Evolutionary conservation across 2,797 vertebrate species (phyloP), one percentile per base, ranked within the genome.

Genomic region (Catostomus latipinnis): DNA sequence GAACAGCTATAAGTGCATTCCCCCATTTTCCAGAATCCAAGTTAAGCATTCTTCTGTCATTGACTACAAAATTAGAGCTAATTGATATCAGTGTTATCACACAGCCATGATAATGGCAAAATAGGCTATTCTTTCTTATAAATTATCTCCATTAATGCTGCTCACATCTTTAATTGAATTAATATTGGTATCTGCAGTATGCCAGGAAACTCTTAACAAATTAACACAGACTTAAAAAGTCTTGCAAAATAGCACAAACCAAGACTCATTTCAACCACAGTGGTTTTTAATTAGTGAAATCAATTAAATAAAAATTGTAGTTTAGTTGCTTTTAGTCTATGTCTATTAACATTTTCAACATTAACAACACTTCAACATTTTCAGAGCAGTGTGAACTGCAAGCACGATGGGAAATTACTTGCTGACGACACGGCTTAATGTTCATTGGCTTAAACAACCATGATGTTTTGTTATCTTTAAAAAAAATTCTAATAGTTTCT

Each of bases 111-210:
- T 68, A 18, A 78, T 6, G 22, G 58, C 22, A 73, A 22, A 66
- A 43, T 6, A 22, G 54, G 54, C 74, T 52, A 43, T 78, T 60
- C 10, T n/a, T 78, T 46, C 57, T 72, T 13, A 73, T 34, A 69
- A 70, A 78, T 78, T 54, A 57, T 76, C 14, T 76, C 14, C 10
- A 6, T 45, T 77, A 68, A 69, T 72, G 53, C 43, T 13, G 56
- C 18, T 74, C 57, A 45, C 46, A 74, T 75, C 45, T 69, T 82
- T 75, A 74, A 79, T 82, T 53, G 50, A 79, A 69, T 82, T 74
- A 78, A 66, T 63, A 56, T 69, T 52, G 45, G 52, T 68, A 65
- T 70, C 58, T 78, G 57, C 16, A 62, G 14, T 52, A 53, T 46
- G 68, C 68, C 62, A 49, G 48, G 13, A 50, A 69, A 18, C 58